Evolutionary conservation across 2,113 vertebrate genomes (phyloP), one percentile per base, ranked within the genome.

Genomic region (Corydoras sp.): DNA sequence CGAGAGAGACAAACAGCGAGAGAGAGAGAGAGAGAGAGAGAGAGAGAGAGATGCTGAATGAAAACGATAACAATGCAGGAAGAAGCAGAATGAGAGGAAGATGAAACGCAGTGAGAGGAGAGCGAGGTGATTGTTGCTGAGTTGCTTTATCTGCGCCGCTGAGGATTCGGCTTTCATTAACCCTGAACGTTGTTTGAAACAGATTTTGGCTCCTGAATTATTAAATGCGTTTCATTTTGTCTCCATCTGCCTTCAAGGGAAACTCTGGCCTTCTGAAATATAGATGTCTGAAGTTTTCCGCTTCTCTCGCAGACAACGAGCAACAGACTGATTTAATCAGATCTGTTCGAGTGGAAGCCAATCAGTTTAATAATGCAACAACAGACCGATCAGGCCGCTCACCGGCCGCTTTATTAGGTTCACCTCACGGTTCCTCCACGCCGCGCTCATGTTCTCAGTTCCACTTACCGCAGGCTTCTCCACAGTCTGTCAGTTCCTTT

Each of bases 191-290:
- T 77, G 70, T 58, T 74, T 56, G 58, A 50, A 58, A 60, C 59
- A 73, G 48, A 75, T 15, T 68, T 73, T 64, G 59, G 6, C 15
- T 58, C 54, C 32, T 82, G 64, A 83, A 82, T 87, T 80, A 84
- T 85, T 83, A 81, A 75, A 66, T 43, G 56, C 48, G 55, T 80
- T 71, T 81, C 53, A 75, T 78, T 83, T 81, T 73, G 73, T 68
- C 61, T 78, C 74, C 24, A 75, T 79, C 81, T 48, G 60, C 50
- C 65, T 72, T 62, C 30, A 65, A 80, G 75, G 66, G 56, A 82
- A 78, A 82, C 71, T 76, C 74, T 12, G 31, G 43, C 54, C 76
- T 84, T 74, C 82, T 83, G 62, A 81, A 81, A 76, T 86, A 66
- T 83, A 65, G 79, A 77, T 78, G 67, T 58, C n/a, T 35, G 58